A percentile compares a stretch with the other conserved stretches of the same genome.
These are phyloP conservation scores for Calycopis cecrops DNA, from an alignment of 1,140 invertebrate genomes.

Conservation along the genomic window DNA sequence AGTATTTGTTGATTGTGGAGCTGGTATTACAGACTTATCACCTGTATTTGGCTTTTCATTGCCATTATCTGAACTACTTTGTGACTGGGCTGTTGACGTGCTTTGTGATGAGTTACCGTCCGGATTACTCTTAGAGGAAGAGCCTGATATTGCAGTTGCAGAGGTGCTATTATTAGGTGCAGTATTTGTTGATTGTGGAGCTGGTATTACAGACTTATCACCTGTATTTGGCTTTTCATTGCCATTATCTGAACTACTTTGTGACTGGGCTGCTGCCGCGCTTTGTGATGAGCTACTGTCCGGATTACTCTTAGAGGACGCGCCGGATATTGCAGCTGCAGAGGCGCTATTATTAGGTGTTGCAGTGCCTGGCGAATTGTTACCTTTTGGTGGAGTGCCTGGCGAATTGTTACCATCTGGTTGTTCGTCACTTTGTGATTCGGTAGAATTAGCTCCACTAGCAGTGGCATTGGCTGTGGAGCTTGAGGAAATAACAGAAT, in stretches of 20 bases:
- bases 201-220: not conserved
- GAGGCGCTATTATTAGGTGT: slow-evolving; percentile 6
- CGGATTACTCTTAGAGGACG: not conserved
- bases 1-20: not conserved
- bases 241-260: not conserved
- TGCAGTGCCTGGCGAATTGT: no score
- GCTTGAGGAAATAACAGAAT: slow-evolving; percentile 22
- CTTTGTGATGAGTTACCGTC: no score
- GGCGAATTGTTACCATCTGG: not conserved
- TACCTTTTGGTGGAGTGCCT: not conserved
- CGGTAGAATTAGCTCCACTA: not conserved
- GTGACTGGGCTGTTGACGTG: not conserved
- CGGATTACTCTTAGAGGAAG: not conserved
- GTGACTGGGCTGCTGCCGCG: not conserved
- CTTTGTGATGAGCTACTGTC: no score
- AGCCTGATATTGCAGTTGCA: not conserved
- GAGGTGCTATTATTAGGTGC: slow-evolving; percentile 4
- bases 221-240: not conserved
- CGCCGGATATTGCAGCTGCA: not conserved
- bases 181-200: not conserved
- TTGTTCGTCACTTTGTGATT: not conserved
- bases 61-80: not conserved
- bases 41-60: not conserved
- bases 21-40: not conserved
- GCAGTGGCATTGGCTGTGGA: slow-evolving; percentile 8